Base-by-base conservation (phyloP, 2,113 vertebrate genomes). In the Uria lomvia region DNA sequence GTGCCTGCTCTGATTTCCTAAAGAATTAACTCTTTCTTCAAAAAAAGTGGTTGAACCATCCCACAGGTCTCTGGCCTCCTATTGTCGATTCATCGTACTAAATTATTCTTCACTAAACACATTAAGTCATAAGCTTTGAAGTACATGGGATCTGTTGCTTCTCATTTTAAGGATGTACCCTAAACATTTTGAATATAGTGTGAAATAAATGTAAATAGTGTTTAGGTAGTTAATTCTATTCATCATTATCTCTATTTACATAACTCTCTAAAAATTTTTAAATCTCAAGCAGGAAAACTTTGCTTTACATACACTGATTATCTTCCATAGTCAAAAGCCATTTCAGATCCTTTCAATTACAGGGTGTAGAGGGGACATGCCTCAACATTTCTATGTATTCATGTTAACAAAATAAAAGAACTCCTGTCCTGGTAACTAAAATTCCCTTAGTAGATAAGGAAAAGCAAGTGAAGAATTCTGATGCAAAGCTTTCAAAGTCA, bases 401-500 rank as follows among this genome's bases (percentile, higher is more conserved):
- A 0, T 32, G 24, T 70, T 73, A 83, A 70, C 45, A 92, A 80
- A 73, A 71, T 47, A 91, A 80, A 68, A 55, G 18, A 94, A 62
- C n/a, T 73, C 17, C 47, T 53, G 3, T 65, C 12, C 40, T 52
- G 3, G 6, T 38, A 94, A 89, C 89, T 62, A 59, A 45, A 86
- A 77, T 18, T 77, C 13, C 49, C 86, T 62, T 47, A 17, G 12
- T 34, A 60, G 60, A 40, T 45, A 63, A 81, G 18, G 15, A 94
- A 95, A 92, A 92, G 26, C 36, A 89, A 56, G 21, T 72, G 15
- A 92, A 78, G 30, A 84, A 74, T 53, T 59, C 9, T 89, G 52
- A 53, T 49, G n/a, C 26, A 87, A 84, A 75, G 18, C 6, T 87
- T 84, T 92, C 73, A 80, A 92, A 84, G 86, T 91, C 59, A 95